A percentile compares a stretch with the other conserved stretches of the same genome.
Conservation (phyloP, 2,797 vertebrate genomes). For the Takifugu ocellatus region DNA sequence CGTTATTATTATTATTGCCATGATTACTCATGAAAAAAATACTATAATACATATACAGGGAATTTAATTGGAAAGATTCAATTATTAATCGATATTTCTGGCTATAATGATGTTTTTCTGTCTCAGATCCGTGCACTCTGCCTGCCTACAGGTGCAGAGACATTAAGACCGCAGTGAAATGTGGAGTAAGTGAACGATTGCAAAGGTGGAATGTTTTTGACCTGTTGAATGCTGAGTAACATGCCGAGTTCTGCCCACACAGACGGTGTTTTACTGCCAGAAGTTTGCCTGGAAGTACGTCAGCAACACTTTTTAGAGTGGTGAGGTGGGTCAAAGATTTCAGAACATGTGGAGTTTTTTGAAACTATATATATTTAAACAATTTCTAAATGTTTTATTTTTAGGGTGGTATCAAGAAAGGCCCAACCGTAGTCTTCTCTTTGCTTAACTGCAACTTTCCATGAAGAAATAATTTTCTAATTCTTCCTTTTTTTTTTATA, state of each 20-base stretch:
- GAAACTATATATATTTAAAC: not conserved
- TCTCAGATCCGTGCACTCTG: conserved; percentile 70
- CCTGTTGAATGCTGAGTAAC: not conserved
- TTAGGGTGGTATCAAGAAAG: conserved; percentile 4
- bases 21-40: no score
- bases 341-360: not conserved
- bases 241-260: conserved; percentile 1
- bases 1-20: no score
- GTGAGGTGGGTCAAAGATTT: conserved; percentile 18
- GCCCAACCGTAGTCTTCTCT: not conserved
- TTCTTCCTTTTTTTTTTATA: not conserved
- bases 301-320: conserved; percentile 24
- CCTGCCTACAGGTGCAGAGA: conserved; percentile 75
- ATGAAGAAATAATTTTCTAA: conserved; percentile 2
- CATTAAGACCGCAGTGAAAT: conserved; percentile 54
- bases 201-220: not conserved
- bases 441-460: conserved; percentile 4
- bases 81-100: no score
- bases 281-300: conserved; percentile 64
- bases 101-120: not conserved
- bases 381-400: not conserved
- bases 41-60: no score
- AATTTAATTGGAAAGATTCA: no score
- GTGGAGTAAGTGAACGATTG: conserved; percentile 73
- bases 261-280: conserved; percentile 75